A percentile compares a stretch with the other conserved stretches of the same genome.
Evolutionary conservation across 2,888 invertebrate species (phyloP).

Genomic region (Cryptus armator): DNA sequence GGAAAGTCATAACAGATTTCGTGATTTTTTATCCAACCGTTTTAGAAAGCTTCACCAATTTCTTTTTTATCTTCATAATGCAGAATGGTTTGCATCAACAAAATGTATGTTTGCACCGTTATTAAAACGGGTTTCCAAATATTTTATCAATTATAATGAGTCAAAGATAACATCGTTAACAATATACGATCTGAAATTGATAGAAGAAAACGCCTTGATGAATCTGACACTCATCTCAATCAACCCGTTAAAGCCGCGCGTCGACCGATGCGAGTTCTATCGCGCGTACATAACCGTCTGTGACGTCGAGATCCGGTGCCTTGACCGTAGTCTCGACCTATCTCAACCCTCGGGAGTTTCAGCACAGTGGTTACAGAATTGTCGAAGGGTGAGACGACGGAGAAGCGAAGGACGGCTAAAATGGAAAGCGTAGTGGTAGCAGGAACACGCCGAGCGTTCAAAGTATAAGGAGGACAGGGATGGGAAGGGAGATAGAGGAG

Average conservation of each 20-base stretch:
- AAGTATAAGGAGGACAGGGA: slow-evolving; percentile 17
- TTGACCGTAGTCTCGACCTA: slow-evolving; percentile 53
- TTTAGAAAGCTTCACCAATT: too few species aligned
- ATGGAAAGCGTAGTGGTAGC: slow-evolving; percentile 8
- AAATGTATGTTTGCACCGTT: neutral
- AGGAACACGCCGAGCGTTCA: neutral
- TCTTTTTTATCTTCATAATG: too few species aligned
- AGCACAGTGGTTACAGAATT: slow-evolving; percentile 1
- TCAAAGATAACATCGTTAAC: neutral
- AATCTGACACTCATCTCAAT: neutral
- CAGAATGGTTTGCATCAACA: too few species aligned
- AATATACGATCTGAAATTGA: neutral
- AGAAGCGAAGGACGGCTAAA: neutral
- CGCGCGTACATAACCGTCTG: slow-evolving; percentile 9
- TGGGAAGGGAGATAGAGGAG: slow-evolving; percentile 13
- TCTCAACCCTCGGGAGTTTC: slow-evolving; percentile 38
- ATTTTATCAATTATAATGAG: neutral
- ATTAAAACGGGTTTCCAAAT: neutral
- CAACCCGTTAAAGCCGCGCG: slow-evolving; percentile 9
- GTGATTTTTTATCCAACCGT: too few species aligned
- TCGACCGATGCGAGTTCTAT: slow-evolving; percentile 11
- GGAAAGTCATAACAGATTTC: too few species aligned
- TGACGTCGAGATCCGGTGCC: slow-evolving; percentile 28
- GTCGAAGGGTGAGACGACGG: slow-evolving; percentile 31
- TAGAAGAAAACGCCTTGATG: neutral